phyloP scores from a whole-genome alignment of 2,113 vertebrate genomes.

The Sorex araneus region DNA sequence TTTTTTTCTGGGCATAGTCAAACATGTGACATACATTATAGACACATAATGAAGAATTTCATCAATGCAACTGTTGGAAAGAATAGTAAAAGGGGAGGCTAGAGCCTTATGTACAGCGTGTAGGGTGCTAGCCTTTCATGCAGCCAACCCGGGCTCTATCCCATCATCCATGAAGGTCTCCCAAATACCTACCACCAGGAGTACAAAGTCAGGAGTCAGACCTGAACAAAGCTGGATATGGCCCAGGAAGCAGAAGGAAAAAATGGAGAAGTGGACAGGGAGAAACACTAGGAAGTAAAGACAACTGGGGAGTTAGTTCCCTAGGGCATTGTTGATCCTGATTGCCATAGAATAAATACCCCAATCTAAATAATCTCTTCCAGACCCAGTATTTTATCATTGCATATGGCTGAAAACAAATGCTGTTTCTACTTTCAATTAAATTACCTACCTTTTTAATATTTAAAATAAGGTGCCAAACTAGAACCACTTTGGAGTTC shows the following conservation, averaged over 20 bases:
- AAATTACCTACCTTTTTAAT: neutral
- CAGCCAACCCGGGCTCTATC: too few species aligned
- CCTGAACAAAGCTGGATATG: too few species aligned
- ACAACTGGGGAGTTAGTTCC: neutral
- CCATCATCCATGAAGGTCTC: too few species aligned
- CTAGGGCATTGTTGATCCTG: too few species aligned
- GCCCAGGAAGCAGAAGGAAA: too few species aligned
- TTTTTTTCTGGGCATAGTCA: neutral
- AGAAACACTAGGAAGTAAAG: neutral
- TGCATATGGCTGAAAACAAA: neutral
- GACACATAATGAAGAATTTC: too few species aligned
- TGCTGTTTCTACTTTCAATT: neutral
- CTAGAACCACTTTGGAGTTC: conserved; percentile 26
- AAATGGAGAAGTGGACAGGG: neutral
- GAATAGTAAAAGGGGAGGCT: neutral
- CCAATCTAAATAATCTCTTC: neutral
- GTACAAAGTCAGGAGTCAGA: too few species aligned
- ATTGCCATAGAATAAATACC: neutral
- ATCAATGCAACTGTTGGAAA: too few species aligned
- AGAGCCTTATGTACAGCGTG: too few species aligned
- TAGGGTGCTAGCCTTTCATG: too few species aligned
- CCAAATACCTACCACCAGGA: too few species aligned
- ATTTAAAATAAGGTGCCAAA: neutral
- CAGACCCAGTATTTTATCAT: neutral
- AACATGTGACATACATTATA: neutral